These are phyloP conservation scores for Stigmatopora argus DNA, from an alignment of 2,113 vertebrate species.

Conservation along the genomic window DNA sequence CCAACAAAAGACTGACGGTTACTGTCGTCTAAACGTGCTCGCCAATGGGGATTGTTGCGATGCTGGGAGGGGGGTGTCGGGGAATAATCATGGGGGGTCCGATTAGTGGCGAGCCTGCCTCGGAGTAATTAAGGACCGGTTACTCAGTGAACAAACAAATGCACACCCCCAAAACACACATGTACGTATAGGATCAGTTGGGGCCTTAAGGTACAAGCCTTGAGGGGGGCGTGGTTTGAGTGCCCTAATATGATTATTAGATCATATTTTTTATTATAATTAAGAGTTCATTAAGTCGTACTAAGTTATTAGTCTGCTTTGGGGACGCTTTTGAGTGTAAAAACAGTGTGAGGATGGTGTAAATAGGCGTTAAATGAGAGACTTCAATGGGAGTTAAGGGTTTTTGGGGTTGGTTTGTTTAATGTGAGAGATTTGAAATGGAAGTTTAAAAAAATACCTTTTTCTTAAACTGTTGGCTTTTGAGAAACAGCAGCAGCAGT, in stretches of 20 bases:
- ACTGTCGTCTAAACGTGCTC: slow-evolving; percentile 43
- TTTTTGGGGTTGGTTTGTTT: not conserved
- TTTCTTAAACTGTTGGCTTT: not conserved
- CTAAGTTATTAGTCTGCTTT: slow-evolving; percentile 54
- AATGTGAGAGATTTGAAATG: not conserved
- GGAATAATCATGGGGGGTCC: slow-evolving; percentile 46
- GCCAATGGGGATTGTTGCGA: slow-evolving; percentile 16
- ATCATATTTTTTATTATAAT: slow-evolving; percentile 53
- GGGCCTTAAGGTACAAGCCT: slow-evolving; percentile 24
- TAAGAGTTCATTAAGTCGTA: slow-evolving; percentile 64
- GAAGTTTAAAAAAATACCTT: not conserved
- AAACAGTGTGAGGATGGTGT: slow-evolving; percentile 26
- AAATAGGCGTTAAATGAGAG: not conserved
- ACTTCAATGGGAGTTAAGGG: slow-evolving; percentile 6
- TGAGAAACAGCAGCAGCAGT: not conserved
- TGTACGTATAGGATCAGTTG: slow-evolving; percentile 24
- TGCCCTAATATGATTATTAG: slow-evolving; percentile 52
- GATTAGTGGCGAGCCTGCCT: slow-evolving; percentile 41
- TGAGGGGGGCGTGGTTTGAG: slow-evolving; percentile 25
- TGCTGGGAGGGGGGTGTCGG: slow-evolving; percentile 31
- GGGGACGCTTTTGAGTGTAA: slow-evolving; percentile 52
- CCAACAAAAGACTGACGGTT: slow-evolving; percentile 56
- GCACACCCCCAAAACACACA: slow-evolving; percentile 24
- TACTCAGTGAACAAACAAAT: slow-evolving; percentile 29
- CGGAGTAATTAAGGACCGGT: slow-evolving; percentile 47